Base-by-base conservation (phyloP, 2,113 vertebrate species). In the Mormyrus iriodes region DNA sequence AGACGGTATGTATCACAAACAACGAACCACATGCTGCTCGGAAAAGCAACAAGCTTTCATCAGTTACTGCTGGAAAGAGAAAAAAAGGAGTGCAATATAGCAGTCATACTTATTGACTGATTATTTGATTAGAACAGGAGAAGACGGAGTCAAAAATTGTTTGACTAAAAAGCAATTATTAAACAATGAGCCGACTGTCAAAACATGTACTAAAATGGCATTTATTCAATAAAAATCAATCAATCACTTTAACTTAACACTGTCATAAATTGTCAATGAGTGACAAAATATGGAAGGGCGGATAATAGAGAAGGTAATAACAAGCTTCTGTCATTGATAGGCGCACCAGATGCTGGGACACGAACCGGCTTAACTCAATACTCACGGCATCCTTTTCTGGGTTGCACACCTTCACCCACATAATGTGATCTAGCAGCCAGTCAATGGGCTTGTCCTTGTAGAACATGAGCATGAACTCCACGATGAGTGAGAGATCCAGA, bases 381-480 rank as follows among this genome's bases (percentile, higher is more conserved):
- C 97, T 90, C 94, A 99, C 98, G 61, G 98, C 98, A 0, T 99
- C 98, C 92, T 99, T 99, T 94, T 99, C 98, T 0, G 98, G 98
- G 92, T 99, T 99, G 96, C 98, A 99, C 91, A 99, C 98, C 91
- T 99, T 99, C 91, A 99, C 98, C 98, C 98, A 99, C 92, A 99
- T 97, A 93, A 99, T 99, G 94, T 99, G 98, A 94, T 99, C 98
- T 86, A 99, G 96, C 85, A 99, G 97, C 98, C 98, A 99, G 94
- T 99, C 98, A 10, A 99, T 99, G 93, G 98, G 98, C 91, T 99
- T 99, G 96, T 99, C 98, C 92, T 98, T 99, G 94, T 99, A 99
- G 95, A 99, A 99, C 98, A 99, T 99, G 82, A 99, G 95, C 94
- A 99, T 98, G 93, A 99, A 99, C 94, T 99, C 98, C 91, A 99